These are phyloP conservation scores for Myiotriccus ornatus DNA, from an alignment of 2,797 vertebrate species.

Conservation along the genomic window DNA sequence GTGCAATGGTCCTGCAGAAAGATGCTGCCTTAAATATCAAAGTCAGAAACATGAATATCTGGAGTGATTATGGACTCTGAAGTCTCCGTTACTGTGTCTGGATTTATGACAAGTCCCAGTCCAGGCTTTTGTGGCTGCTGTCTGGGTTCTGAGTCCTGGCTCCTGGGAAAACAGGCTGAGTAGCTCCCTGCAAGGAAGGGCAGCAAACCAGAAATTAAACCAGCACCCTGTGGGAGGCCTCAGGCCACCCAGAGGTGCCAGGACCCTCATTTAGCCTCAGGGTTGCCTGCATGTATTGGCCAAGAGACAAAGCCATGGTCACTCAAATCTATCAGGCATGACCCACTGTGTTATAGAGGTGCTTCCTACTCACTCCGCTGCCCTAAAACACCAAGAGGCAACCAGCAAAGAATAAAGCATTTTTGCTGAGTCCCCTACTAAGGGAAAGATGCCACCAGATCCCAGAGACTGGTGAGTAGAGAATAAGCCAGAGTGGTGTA, in stretches of 20 bases:
- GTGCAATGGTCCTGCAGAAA: neutral
- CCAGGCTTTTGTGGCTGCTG: neutral
- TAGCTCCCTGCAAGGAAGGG: neutral
- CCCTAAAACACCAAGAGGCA: neutral
- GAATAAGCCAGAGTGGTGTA: fast-evolving
- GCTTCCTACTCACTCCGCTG: neutral
- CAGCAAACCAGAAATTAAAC: neutral
- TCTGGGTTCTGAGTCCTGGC: neutral
- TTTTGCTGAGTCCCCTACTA: neutral
- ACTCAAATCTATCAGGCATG: neutral
- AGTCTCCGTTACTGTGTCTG: slow-evolving; percentile 14
- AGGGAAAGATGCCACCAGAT: neutral
- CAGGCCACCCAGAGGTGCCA: neutral
- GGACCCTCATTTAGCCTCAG: neutral
- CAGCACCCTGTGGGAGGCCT: neutral
- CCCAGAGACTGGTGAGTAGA: neutral
- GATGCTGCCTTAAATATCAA: neutral
- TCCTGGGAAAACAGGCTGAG: neutral
- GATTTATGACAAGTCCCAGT: neutral
- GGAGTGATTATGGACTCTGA: neutral
- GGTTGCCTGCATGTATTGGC: neutral
- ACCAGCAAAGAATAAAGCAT: neutral
- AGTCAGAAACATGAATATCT: slow-evolving; percentile 17
- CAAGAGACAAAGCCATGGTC: neutral
- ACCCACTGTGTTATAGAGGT: neutral